A percentile compares a stretch with the other conserved stretches of the same genome.
Conservation (phyloP, 2,797 vertebrate species). For the Fundulus diaphanus region DNA sequence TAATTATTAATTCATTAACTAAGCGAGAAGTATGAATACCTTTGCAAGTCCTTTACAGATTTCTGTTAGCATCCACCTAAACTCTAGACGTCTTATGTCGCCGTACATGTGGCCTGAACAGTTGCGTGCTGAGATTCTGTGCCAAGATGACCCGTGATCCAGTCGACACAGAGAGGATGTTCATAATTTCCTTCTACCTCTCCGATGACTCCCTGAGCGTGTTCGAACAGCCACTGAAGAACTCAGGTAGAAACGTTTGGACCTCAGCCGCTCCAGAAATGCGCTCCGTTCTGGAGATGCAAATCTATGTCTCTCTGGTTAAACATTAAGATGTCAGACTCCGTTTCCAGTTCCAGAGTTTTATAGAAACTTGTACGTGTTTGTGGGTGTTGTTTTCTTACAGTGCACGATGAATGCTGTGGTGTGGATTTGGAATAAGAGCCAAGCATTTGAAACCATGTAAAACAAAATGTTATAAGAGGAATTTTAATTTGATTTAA, state of each 20-base stretch:
- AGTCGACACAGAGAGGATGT: constrained; percentile 76
- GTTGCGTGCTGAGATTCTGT: constrained; percentile 83
- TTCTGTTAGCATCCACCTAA: neutral
- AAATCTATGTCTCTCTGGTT: constrained; percentile 33
- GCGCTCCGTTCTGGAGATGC: constrained; percentile 1
- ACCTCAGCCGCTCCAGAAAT: constrained; percentile 2
- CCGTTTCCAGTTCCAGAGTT: constrained; percentile 16
- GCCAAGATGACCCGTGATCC: constrained; percentile 82
- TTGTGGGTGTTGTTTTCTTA: constrained; percentile 12
- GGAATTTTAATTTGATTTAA: constrained; percentile 1
- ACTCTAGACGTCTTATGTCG: constrained; percentile 17
- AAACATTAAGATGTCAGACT: constrained; percentile 34
- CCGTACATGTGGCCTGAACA: constrained; percentile 81
- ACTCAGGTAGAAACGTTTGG: constrained; percentile 83
- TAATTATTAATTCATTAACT: no score
- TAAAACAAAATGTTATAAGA: neutral
- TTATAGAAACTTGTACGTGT: constrained; percentile 15
- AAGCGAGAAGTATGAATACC: neutral
- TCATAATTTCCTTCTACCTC: constrained; percentile 88
- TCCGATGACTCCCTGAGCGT: constrained; percentile 87
- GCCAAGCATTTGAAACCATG: neutral
- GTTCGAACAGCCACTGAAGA: constrained; percentile 83
- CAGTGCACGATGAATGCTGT: neutral
- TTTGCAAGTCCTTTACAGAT: neutral
- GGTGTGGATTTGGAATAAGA: constrained; percentile 15